Percentiles rank a stretch among this genome's conserved stretches.
phyloP scores from a whole-genome alignment of 1,140 invertebrate genomes.

The Alviniconcha marisindica region DNA sequence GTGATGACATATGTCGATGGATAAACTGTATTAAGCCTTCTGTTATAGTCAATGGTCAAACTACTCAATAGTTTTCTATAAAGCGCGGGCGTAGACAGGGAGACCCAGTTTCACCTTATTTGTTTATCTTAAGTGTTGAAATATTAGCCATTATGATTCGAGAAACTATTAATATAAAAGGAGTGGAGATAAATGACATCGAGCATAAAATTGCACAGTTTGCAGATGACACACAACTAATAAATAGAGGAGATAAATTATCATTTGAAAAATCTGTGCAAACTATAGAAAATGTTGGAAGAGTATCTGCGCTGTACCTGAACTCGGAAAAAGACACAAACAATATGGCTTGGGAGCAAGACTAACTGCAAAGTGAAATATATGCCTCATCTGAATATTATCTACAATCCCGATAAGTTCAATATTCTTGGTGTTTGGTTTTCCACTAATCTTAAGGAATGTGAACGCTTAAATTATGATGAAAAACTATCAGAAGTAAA shows the following conservation, averaged over 20 bases:
- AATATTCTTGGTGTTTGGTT: too few relatives aligned
- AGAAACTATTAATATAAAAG: background rate
- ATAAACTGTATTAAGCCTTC: background rate
- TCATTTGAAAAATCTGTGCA: too few relatives aligned
- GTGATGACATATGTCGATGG: background rate
- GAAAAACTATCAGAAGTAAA: too few relatives aligned
- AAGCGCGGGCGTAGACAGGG: background rate
- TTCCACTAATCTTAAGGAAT: too few relatives aligned
- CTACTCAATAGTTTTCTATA: background rate
- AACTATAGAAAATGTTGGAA: too few relatives aligned
- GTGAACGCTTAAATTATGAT: too few relatives aligned
- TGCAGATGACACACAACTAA: background rate
- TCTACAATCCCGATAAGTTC: too few relatives aligned
- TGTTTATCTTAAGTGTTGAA: background rate
- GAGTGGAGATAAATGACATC: background rate
- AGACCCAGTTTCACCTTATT: background rate
- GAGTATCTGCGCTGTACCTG: too few relatives aligned
- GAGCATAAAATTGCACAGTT: background rate
- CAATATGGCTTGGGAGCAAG: too few relatives aligned
- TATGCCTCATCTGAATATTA: too few relatives aligned
- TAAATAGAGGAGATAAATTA: background rate
- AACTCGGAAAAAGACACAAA: too few relatives aligned
- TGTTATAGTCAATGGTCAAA: background rate
- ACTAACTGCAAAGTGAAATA: too few relatives aligned
- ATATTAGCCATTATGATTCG: background rate